Percentiles rank a stretch among this genome's conserved stretches.
Evolutionary conservation across 1,140 invertebrate genomes (phyloP).

Genomic region (Diploscapter pachys): DNA sequence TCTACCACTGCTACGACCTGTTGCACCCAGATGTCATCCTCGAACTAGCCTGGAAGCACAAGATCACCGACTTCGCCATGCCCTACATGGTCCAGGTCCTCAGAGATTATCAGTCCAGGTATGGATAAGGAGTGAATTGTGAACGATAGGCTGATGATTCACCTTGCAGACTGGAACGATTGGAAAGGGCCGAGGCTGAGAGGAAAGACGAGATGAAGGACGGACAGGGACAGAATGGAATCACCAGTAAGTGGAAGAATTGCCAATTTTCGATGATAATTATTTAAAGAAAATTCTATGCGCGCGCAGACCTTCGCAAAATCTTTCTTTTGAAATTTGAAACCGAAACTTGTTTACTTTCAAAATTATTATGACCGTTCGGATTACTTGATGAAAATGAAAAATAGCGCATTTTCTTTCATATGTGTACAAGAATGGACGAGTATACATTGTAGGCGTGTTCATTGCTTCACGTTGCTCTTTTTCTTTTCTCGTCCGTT

Average conservation of each 20-base stretch:
- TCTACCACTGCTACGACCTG: conserved; percentile 98
- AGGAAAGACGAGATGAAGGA: conserved; percentile 82
- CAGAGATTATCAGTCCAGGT: conserved; percentile 63
- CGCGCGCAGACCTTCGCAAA: neutral
- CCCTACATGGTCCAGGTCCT: conserved; percentile 94
- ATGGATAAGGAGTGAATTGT: conserved; percentile 20
- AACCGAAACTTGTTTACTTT: no score
- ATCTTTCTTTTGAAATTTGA: no score
- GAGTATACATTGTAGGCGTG: no score
- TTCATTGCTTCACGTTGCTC: no score
- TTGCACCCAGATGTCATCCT: conserved; percentile 94
- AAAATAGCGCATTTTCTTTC: no score
- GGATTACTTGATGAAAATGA: no score
- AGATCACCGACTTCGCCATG: conserved; percentile 99
- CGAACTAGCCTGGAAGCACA: conserved; percentile 94
- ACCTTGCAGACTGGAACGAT: conserved; percentile 68
- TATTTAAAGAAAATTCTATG: neutral
- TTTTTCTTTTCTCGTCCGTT: neutral
- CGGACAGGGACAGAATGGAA: conserved; percentile 86
- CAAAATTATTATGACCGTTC: no score
- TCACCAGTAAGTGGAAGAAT: conserved; percentile 71
- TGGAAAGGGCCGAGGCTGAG: conserved; percentile 82
- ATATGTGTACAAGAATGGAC: no score
- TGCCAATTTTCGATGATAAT: neutral
- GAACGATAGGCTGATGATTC: conserved; percentile 8